A percentile compares a stretch with the other conserved stretches of the same genome.
Evolutionary conservation across 2,113 vertebrate species (phyloP).

Genomic region (Catharus bicknelli): DNA sequence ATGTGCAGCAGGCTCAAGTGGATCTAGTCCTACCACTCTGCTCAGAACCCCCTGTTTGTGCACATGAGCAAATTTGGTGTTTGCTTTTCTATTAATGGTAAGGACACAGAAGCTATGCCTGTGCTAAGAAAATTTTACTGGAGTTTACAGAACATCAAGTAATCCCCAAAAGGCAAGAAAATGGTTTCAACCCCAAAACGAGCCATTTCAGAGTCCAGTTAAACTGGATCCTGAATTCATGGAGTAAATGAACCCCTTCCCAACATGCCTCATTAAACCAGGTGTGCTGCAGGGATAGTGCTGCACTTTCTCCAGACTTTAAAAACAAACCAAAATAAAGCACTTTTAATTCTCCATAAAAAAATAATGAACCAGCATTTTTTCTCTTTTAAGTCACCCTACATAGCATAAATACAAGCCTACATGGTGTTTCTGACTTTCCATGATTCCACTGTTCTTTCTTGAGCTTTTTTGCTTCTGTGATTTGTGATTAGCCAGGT

Average conservation of each 20-base stretch:
- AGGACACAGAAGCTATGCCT: background rate
- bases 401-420: background rate
- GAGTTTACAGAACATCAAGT: background rate
- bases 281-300: background rate
- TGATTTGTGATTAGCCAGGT: background rate
- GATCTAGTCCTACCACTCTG: background rate
- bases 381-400: background rate
- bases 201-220: background rate
- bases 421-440: background rate
- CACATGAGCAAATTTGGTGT: background rate
- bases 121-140: background rate
- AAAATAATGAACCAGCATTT: background rate
- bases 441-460: background rate
- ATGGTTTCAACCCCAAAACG: background rate
- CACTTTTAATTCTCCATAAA: background rate
- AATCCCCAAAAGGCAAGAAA: constrained; percentile 9
- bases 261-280: background rate
- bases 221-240: background rate
- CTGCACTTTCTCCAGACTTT: background rate
- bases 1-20: background rate
- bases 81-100: background rate
- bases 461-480: background rate
- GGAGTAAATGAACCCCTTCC: background rate
- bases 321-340: background rate
- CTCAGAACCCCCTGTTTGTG: background rate